Base-by-base conservation (phyloP, 2,797 vertebrate species). In the Girardinus metallicus region DNA sequence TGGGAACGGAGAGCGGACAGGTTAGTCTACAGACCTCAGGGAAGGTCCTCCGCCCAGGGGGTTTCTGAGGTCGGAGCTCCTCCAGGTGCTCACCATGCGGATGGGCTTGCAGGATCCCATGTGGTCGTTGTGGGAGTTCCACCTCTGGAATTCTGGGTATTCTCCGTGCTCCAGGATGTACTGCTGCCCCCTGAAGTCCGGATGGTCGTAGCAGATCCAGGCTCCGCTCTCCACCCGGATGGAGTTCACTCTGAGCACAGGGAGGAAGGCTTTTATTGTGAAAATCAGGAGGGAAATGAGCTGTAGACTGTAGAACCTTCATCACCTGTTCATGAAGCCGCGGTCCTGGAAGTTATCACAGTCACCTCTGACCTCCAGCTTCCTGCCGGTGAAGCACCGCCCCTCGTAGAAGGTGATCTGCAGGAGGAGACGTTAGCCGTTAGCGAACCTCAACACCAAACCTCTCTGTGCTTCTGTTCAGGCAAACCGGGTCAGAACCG, bases 291-390 rank as follows among this genome's bases (percentile, higher is more conserved):
- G 18, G 46, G 51, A 73, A 49, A 5, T 73, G 71, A 49, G 18
- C 13, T 21, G 18, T 21, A 49, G 47, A 11, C 53, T 26, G 51
- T 10, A 55, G 53, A 55, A n/a, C 53, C 26, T 53, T 41, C 39
- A 13, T 83, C 26, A 93, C 93, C 93, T 93, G 93, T 97, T 97
- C 96, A 97, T 96, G 90, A 98, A 98, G 49, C 97, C 97, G 26
- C 95, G 92, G 91, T 97, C 97, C 94, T 98, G 97, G 95, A 99
- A 98, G 96, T 96, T 98, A 91, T 97, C 95, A 49, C 97, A 97
- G 94, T 96, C 96, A 76, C 97, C 96, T 0, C 93, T 95, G 80
- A 97, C 95, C 74, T 98, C 97, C 96, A 98, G 95, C 93, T 97
- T 97, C 90, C 95, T 93, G 84, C 97, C 97, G 0, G 96, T 97